Conservation (phyloP, 2,888 invertebrate genomes). For the Spialia ferax region DNA sequence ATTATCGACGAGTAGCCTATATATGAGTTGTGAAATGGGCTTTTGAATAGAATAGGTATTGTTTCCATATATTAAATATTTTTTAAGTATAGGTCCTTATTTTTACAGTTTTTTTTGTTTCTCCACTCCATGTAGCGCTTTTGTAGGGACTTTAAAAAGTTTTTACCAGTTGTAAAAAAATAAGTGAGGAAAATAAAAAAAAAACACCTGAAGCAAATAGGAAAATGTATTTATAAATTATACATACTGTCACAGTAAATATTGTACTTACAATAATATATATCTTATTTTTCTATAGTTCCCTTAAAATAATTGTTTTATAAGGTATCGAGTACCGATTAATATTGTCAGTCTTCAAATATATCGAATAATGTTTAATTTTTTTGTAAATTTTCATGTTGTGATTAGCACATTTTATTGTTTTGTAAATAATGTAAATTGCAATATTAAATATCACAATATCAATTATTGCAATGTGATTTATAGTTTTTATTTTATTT, state of each 20-base stretch:
- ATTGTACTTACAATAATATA: constrained; percentile 70
- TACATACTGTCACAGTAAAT: background rate
- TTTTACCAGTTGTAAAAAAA: no score
- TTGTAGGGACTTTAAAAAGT: no score
- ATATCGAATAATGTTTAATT: constrained; percentile 38
- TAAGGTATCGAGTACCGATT: constrained; percentile 42
- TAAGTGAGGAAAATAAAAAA: background rate
- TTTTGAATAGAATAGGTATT: no score
- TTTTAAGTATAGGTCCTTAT: no score
- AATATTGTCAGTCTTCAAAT: constrained; percentile 49
- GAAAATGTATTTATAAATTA: constrained; percentile 1
- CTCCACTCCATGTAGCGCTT: no score
- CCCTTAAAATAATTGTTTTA: constrained; percentile 54
- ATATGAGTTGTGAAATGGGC: no score
- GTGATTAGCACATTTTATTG: constrained; percentile 11
- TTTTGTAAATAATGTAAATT: background rate
- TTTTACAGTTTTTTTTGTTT: no score
- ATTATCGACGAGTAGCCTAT: no score
- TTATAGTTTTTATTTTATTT: background rate
- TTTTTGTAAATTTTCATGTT: constrained; percentile 11
- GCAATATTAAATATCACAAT: constrained; percentile 14
- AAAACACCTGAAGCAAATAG: constrained; percentile 1
- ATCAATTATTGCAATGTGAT: constrained; percentile 11
- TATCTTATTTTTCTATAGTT: constrained; percentile 54
- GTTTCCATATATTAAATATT: no score